Conservation (phyloP, 2,797 vertebrate species). For the Glyptemys insculpta region DNA sequence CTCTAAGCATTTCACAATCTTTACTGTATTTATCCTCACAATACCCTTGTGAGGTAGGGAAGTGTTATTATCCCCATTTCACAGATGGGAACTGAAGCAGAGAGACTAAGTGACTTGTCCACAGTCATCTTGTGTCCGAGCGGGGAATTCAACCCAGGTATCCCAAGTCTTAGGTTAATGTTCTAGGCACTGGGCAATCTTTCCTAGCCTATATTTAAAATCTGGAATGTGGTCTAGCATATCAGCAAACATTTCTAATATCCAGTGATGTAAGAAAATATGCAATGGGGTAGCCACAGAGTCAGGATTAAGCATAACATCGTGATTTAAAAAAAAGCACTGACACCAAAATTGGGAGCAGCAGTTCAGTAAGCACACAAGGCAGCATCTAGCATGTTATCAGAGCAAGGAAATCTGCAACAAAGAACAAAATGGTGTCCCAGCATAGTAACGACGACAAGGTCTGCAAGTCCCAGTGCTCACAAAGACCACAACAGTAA, state of each 20-base stretch:
- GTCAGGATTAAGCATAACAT: background rate
- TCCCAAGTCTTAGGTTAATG: background rate
- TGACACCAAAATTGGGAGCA: slow-evolving; percentile 29
- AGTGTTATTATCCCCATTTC: background rate
- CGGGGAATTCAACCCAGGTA: background rate
- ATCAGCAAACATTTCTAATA: background rate
- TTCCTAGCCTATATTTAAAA: background rate
- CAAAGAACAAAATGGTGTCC: slow-evolving; percentile 60
- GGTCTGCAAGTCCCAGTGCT: slow-evolving; percentile 4
- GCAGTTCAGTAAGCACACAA: slow-evolving; percentile 42
- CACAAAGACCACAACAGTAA: slow-evolving; percentile 58
- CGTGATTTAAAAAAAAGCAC: background rate
- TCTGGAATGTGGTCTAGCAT: background rate
- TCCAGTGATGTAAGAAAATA: background rate
- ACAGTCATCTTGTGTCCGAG: background rate
- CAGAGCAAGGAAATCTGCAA: slow-evolving; percentile 61
- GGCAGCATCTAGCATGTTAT: slow-evolving; percentile 47
- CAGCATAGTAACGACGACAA: slow-evolving; percentile 66
- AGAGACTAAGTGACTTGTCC: background rate
- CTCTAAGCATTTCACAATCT: background rate
- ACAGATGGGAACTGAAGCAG: background rate
- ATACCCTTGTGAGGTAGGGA: background rate
- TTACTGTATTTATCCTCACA: background rate
- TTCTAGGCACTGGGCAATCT: background rate
- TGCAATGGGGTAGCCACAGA: background rate